Base-by-base conservation (phyloP, 2,797 vertebrate species). In the Lacerta agilis region DNA sequence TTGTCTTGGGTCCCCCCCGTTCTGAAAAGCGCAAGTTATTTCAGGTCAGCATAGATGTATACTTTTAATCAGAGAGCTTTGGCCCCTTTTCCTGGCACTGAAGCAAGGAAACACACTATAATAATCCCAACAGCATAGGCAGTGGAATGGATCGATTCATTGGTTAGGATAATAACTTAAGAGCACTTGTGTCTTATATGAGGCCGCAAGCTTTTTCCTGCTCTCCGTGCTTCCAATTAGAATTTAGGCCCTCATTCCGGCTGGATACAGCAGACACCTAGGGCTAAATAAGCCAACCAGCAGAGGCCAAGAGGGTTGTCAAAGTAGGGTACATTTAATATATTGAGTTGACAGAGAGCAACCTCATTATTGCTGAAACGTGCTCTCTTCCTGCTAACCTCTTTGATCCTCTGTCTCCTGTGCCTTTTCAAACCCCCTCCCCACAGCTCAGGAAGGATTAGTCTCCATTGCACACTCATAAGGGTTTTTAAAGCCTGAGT, bases 261-360 rank as follows among this genome's bases (percentile, higher is more conserved):
- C 36, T 79, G 36, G 76, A 76, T 79, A 71, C 64, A 43, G 66
- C 17, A 88, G 86, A 91, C 69, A 88, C 83, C 83, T 86, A 11
- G 78, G 88, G 90, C 90, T 90, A 88, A 87, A 80, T 84, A 90
- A 91, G 69, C 33, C 84, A 72, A 75, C 43, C 76, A 86, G 81
- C 49, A 87, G 88, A 86, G 90, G 87, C 79, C 85, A 83, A 87
- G 67, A 88, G 75, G 49, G 49, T 61, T 88, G 82, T 88, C 76
- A 84, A 84, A 84, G n/a, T 72, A 83, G 81, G 81, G 83, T 88
- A 71, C 81, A 41, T 83, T 58, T 83, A 88, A 79, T 88, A 91
- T 87, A 88, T 38, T 29, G 89, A 81, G 58, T 29, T 91, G 43
- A 36, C 43, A 87, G 69, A 3, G 20, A 92, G 10, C 2, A 91